Percentiles rank a stretch among this genome's conserved stretches.
phyloP scores from a whole-genome alignment of 2,888 invertebrate genomes.

The Vanessa cardui region DNA sequence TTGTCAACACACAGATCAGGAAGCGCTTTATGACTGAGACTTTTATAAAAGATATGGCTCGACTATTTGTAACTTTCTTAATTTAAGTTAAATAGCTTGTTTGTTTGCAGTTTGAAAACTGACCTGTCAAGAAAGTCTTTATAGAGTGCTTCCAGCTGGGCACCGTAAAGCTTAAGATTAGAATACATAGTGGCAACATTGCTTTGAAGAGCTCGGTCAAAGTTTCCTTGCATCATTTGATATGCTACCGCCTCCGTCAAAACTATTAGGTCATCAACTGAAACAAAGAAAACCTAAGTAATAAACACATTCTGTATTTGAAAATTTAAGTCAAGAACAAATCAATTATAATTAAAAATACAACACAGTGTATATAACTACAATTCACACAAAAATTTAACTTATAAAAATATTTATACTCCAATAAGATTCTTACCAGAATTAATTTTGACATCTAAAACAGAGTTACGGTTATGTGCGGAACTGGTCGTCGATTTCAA shows the following conservation, averaged over 20 bases:
- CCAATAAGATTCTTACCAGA: slow-evolving; percentile 66
- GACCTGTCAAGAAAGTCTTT: slow-evolving; percentile 92
- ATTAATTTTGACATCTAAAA: slow-evolving; percentile 80
- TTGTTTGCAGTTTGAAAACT: slow-evolving; percentile 16
- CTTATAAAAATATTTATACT: neutral
- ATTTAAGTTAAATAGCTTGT: neutral
- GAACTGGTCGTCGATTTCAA: slow-evolving; percentile 85
- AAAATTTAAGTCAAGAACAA: slow-evolving; percentile 27
- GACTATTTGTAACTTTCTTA: neutral
- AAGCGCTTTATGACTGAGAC: too few relatives aligned
- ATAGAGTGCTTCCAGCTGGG: slow-evolving; percentile 90
- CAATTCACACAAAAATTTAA: slow-evolving; percentile 9
- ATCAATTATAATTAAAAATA: slow-evolving; percentile 16
- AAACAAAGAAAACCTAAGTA: slow-evolving; percentile 59
- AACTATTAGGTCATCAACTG: slow-evolving; percentile 92
- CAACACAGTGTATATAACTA: neutral
- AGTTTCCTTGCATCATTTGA: slow-evolving; percentile 88
- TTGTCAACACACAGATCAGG: too few relatives aligned
- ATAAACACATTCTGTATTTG: slow-evolving; percentile 2
- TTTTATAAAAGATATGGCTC: neutral
- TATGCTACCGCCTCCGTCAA: slow-evolving; percentile 91
- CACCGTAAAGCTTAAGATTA: slow-evolving; percentile 90
- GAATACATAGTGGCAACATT: slow-evolving; percentile 90
- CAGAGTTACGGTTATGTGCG: slow-evolving; percentile 78
- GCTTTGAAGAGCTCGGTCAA: slow-evolving; percentile 86